A percentile compares a stretch with the other conserved stretches of the same genome.
Conservation (phyloP, 2,888 invertebrate genomes). For the Chalcis sispes region DNA sequence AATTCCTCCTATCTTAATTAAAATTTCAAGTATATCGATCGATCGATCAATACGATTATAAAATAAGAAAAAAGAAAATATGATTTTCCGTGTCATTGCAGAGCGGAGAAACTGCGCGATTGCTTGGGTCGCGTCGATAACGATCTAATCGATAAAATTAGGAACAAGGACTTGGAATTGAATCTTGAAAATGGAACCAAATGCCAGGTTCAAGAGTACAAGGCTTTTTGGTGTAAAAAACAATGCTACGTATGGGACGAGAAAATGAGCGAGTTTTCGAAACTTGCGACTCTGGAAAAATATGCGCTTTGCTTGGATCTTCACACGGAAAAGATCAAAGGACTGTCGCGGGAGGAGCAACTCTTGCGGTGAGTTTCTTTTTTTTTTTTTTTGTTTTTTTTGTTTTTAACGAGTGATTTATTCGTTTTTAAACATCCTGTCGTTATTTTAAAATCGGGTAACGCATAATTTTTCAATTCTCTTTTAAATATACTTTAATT, state of each 20-base stretch:
- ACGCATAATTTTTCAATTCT: no score
- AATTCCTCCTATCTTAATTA: no score
- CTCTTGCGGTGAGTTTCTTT: conserved; percentile 79
- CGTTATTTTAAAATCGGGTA: no score
- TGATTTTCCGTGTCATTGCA: conserved; percentile 19
- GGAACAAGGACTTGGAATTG: conserved; percentile 63
- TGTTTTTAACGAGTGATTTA: no score
- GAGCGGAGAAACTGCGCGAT: conserved; percentile 14
- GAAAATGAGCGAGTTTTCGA: conserved; percentile 74
- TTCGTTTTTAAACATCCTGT: no score
- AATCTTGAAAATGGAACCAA: conserved; percentile 71
- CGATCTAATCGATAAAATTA: conserved; percentile 62
- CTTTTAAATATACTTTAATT: no score
- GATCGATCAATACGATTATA: no score
- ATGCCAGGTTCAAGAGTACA: conserved; percentile 69
- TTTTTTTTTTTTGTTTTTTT: no score
- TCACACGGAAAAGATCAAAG: conserved; percentile 74
- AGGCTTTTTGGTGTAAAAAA: conserved; percentile 78
- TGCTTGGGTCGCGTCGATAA: conserved; percentile 55
- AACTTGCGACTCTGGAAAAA: conserved; percentile 76
- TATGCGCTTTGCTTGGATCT: conserved; percentile 74
- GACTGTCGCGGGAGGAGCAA: conserved; percentile 80
- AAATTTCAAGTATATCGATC: no score
- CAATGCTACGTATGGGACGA: conserved; percentile 79
- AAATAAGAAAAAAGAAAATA: conserved; percentile 3